Evolutionary conservation across 2,113 vertebrate species (phyloP), one percentile per base, ranked within the genome.

Genomic region (Rhabdomys dilectus): DNA sequence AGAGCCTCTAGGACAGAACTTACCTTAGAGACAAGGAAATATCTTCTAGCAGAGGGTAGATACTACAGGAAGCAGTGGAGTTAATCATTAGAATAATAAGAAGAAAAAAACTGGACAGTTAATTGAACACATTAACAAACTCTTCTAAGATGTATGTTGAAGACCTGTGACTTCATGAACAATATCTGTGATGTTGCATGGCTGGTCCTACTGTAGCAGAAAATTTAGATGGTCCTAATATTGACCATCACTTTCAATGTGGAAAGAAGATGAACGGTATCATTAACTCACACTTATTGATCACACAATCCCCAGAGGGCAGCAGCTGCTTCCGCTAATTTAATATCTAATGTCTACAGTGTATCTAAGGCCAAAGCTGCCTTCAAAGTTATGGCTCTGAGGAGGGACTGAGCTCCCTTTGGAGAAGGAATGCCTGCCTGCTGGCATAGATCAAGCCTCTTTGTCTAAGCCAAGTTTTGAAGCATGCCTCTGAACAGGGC

Each of bases 241-340:
- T 82, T 62, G 66, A 9, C 70, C 66, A 95, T 97, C 5, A 77
- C 51, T 36, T 88, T 91, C 62, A 82, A 31, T 56, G 17, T 86
- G 34, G 21, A 68, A 64, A 68, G 60, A 92, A 53, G 75, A 85
- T 80, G 73, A 96, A 92, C 91, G 48, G 12, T 3, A 42, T 62
- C 62, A 81, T 89, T 96, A 73, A 91, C 77, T 94, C 68, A 89
- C 9, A 82, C 11, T 85, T 95, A 70, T 13, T 96, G 92, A 85
- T 90, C 48, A 92, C 56, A 77, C 34, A 64, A 56, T 91, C 68
- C 51, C 42, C 80, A 89, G 88, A 93, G 45, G 7, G 53, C 77
- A 68, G 78, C 42, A 70, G 56, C 66, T 91, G 36, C 58, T n/a
- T 48, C 81, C 56, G 26, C 62, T 76, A 77, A 93, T 53, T 24